A percentile compares a stretch with the other conserved stretches of the same genome.
These are phyloP conservation scores for Graphium colonna DNA, from an alignment of 2,888 invertebrate species.

Conservation along the genomic window DNA sequence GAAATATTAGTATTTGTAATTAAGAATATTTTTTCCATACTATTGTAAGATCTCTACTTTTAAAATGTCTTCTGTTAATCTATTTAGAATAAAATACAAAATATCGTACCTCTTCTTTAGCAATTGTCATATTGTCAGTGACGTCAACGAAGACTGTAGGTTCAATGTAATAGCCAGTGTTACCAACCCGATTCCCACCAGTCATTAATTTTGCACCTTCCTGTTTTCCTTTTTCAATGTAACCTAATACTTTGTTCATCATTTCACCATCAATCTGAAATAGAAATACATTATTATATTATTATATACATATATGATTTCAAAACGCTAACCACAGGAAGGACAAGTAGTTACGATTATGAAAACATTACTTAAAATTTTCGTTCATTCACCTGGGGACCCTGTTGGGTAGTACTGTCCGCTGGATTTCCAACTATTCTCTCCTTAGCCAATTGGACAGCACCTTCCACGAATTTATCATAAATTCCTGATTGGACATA, in stretches of 20 bases:
- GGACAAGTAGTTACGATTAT: too few species aligned
- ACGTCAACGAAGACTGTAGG: constrained; percentile 89
- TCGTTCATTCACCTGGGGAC: constrained; percentile 35
- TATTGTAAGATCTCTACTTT: too few species aligned
- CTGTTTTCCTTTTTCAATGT: constrained; percentile 87
- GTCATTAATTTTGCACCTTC: constrained; percentile 89
- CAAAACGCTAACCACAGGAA: too few species aligned
- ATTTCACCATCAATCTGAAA: constrained; percentile 84
- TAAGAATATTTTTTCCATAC: too few species aligned
- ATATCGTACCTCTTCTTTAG: constrained; percentile 85
- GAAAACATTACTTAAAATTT: too few species aligned
- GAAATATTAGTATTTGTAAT: too few species aligned
- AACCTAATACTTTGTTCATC: constrained; percentile 85
- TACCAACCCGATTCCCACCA: constrained; percentile 84
- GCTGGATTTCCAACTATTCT: constrained; percentile 82
- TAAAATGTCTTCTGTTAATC: too few species aligned
- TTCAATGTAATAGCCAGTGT: constrained; percentile 86
- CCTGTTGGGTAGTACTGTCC: constrained; percentile 37
- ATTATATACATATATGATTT: too few species aligned
- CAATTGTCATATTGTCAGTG: constrained; percentile 87
- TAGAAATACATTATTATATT: background rate
- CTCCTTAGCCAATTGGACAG: constrained; percentile 82
- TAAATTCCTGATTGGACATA: constrained; percentile 81
- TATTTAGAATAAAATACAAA: too few species aligned
- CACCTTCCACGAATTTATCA: constrained; percentile 88